Evolutionary conservation across 2,113 vertebrate species (phyloP), one percentile per base, ranked within the genome.

Genomic region (Stigmatopora nigra): DNA sequence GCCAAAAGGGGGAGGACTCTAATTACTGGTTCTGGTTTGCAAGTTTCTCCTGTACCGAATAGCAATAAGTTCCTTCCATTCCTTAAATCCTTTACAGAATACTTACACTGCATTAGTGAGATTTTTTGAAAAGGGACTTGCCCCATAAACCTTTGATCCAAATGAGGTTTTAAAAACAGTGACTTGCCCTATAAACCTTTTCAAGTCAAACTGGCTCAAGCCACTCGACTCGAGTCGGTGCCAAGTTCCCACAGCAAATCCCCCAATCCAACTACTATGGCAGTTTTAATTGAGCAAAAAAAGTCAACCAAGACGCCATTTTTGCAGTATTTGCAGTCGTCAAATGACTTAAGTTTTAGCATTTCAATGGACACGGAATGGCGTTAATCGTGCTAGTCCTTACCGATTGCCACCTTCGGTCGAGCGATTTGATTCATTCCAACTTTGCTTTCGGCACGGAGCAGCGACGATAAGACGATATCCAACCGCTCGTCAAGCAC

Each of bases 391-490:
- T 64, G 36, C 70, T 56, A 16, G 35, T 36, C 73, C 84, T 82
- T 64, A 92, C 91, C 92, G 4, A 93, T 79, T 0, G 91, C 91
- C 60, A 92, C 90, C 81, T 73, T 83, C 14, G 91, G 92, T 83
- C 87, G 86, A 22, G 76, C 73, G 17, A 84, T 65, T 63, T 66
- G 16, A 10, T 78, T 83, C 48, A 89, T 59, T 1, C 84, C 90
- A 62, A 87, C 92, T 79, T 92, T 93, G 5, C 77, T 53, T 22
- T 93, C 92, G 9, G 91, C 92, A 48, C 84, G 88, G 3, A 93
- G 88, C 60, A 93, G 75, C 3, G 92, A 93, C 49, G 90, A 88
- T 49, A 92, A 65, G 4, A 93, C 90, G 0, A 68, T 69, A 72
- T 92, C 89, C 63, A 93, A 74, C 5, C 92, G 82, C 19, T 83